Base-by-base conservation (phyloP, 1,140 invertebrate genomes). In the Chelonus insularis region DNA sequence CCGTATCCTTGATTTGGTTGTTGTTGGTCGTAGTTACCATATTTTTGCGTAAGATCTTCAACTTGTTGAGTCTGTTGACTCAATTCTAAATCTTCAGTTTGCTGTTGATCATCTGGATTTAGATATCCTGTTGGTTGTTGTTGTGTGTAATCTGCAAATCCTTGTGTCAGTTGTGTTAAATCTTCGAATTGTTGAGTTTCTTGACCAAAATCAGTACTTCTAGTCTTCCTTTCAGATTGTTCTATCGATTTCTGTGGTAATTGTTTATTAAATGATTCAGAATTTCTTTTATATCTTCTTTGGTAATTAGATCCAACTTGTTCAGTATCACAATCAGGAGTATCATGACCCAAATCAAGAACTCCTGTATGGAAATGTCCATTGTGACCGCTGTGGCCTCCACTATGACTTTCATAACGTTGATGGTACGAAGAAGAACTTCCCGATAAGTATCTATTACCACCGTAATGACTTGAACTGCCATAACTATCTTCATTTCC, bases 91-190 rank as follows among this genome's bases (percentile, higher is more conserved):
- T 63, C 9, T 20, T 47, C 16, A 32, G 47, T 18, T 21, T 39
- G 36, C 32, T n/a, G n/a, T n/a, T n/a, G n/a, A n/a, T n/a, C n/a
- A n/a, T n/a, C n/a, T n/a, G n/a, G n/a, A n/a, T n/a, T n/a, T n/a
- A n/a, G n/a, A n/a, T n/a, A n/a, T n/a, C n/a, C n/a, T 58, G 52
- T 1, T 21, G 34, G 20, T 36, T 20, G 25, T 36, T 63, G 45
- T 61, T 66, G 56, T 41, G 50, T 43, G 52, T 62, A 52, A 36
- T 58, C 62, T n/a, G 64, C 43, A 39, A 34, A 51, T 59, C 68
- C 69, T 41, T 63, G 45, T 57, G 69, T 62, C 12, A 72, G 70
- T 21, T 65, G 65, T 0, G 64, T 70, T 0, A 75, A 50, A 47
- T 71, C 67, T 7, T 72, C 50, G 5, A 4, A 43, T 20, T 57